A percentile compares a stretch with the other conserved stretches of the same genome.
Conservation (phyloP, 2,797 vertebrate species). For the Telmatherina bonti region DNA sequence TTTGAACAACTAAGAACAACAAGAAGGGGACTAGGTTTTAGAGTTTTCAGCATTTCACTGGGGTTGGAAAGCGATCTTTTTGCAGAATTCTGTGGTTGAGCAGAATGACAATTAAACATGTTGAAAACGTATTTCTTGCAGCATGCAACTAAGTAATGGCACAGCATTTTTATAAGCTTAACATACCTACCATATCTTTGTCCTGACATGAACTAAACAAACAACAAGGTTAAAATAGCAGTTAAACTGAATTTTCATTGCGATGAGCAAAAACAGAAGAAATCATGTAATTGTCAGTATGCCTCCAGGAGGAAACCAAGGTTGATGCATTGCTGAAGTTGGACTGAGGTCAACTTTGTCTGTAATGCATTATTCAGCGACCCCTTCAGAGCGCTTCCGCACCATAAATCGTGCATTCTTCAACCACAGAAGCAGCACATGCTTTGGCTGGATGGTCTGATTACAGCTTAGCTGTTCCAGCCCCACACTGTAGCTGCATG, state of each 20-base stretch:
- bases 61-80: constrained; percentile 31
- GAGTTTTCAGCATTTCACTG: constrained; percentile 19
- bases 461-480: constrained; percentile 50
- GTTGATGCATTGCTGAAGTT: constrained; percentile 54
- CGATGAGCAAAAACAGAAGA: constrained; percentile 18
- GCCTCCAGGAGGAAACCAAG: constrained; percentile 27
- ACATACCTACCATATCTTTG: background rate
- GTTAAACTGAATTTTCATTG: constrained; percentile 17
- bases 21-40: constrained; percentile 14
- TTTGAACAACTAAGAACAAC: constrained; percentile 30
- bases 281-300: constrained; percentile 17
- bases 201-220: background rate
- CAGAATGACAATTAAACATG: constrained; percentile 15
- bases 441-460: constrained; percentile 53
- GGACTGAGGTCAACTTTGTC: constrained; percentile 57
- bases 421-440: constrained; percentile 60
- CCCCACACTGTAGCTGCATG: constrained; percentile 29
- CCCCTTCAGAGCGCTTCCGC: constrained; percentile 60
- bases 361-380: constrained; percentile 69
- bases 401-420: constrained; percentile 64
- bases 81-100: constrained; percentile 12
- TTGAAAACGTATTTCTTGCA: constrained; percentile 21
- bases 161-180: background rate
- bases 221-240: background rate
- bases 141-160: constrained; percentile 7